Conservation (phyloP, 1,140 invertebrate species). For the Pogonomyrmex californicus region DNA sequence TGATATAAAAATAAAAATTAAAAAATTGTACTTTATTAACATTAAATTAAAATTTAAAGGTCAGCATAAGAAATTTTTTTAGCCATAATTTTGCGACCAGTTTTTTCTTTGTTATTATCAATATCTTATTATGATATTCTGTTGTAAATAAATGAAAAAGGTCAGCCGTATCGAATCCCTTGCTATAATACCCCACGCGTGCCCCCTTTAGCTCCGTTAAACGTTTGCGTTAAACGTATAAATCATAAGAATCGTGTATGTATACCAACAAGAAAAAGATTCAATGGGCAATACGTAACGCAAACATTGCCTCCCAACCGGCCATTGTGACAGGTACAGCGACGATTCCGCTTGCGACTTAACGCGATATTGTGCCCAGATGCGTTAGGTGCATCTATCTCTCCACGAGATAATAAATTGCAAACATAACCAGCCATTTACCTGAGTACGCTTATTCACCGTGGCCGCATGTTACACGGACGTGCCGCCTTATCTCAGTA, state of each 20-base stretch:
- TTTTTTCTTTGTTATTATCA: not conserved
- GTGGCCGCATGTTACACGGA: slow-evolving; percentile 18
- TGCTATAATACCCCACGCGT: not conserved
- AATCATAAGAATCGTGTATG: slow-evolving; percentile 47
- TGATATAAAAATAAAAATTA: not conserved
- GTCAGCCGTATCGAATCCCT: slow-evolving; percentile 45
- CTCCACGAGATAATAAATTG: slow-evolving; percentile 66
- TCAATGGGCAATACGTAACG: slow-evolving; percentile 55
- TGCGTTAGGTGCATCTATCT: slow-evolving; percentile 68
- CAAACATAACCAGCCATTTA: slow-evolving; percentile 69
- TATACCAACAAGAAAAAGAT: slow-evolving; percentile 30
- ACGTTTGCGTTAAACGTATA: slow-evolving; percentile 23
- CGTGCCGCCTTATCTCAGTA: slow-evolving; percentile 68
- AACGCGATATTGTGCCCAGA: slow-evolving; percentile 58
- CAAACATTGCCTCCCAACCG: slow-evolving; percentile 36
- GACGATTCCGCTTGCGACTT: slow-evolving; percentile 48
- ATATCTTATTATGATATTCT: not conserved
- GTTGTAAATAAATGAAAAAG: slow-evolving; percentile 43
- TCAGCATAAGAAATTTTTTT: slow-evolving; percentile 22
- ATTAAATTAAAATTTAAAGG: slow-evolving; percentile 40
- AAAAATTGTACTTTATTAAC: slow-evolving; percentile 8
- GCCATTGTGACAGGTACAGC: slow-evolving; percentile 58
- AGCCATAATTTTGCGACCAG: not conserved
- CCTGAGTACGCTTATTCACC: slow-evolving; percentile 48
- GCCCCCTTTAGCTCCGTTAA: slow-evolving; percentile 25